Percentiles rank a stretch among this genome's conserved stretches.
These are phyloP conservation scores for Pangasianodon gigas DNA, from an alignment of 2,113 vertebrate species.

Conservation along the genomic window DNA sequence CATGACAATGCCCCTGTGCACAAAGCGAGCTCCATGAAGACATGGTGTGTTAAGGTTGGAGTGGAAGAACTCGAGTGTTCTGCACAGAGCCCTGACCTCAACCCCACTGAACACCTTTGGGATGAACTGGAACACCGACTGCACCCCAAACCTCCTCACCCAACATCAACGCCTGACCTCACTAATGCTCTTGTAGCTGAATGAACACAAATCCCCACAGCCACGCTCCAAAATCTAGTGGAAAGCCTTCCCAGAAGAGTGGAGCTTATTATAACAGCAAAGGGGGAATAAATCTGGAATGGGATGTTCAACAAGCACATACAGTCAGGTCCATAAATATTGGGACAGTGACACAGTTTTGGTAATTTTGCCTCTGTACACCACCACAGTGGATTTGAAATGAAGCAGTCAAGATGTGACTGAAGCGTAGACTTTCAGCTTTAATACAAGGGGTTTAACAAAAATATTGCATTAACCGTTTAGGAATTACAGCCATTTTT, in stretches of 20 bases:
- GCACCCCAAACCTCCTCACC: not conserved
- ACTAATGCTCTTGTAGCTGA: not conserved
- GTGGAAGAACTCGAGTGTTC: not conserved
- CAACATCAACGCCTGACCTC: not conserved
- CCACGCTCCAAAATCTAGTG: not conserved
- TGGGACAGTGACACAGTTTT: too few species aligned
- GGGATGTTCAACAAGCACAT: too few species aligned
- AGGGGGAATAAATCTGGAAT: too few species aligned
- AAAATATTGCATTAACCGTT: too few species aligned
- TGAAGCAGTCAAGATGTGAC: too few species aligned
- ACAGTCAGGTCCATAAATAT: too few species aligned
- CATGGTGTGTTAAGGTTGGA: not conserved
- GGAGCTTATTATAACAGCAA: not conserved
- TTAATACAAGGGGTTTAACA: too few species aligned
- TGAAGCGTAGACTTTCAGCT: too few species aligned
- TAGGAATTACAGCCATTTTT: too few species aligned
- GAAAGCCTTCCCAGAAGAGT: not conserved
- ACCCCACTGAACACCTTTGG: not conserved
- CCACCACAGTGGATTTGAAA: too few species aligned
- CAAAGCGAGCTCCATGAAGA: not conserved
- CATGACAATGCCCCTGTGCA: not conserved
- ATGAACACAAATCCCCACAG: not conserved
- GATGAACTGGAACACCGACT: not conserved
- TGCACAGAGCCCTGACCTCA: not conserved
- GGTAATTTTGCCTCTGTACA: too few species aligned